Evolutionary conservation across 2,888 invertebrate species (phyloP).

Genomic region (Athrips mouffetella): DNA sequence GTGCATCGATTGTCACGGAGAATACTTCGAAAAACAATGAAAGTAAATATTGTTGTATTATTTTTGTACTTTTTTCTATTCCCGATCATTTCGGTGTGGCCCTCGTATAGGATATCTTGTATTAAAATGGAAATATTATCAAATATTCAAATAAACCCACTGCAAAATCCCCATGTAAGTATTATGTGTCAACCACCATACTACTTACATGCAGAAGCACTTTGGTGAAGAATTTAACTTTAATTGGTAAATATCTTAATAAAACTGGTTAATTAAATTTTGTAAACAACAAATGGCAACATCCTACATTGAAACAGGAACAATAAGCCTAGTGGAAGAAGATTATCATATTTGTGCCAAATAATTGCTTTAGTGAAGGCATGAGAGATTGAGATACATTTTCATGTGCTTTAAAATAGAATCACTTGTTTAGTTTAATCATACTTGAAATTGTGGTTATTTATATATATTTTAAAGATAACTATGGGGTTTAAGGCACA

Average conservation of each 20-base stretch:
- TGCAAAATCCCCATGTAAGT: constrained; percentile 28
- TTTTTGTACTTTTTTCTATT: too few relatives aligned
- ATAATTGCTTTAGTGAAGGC: constrained; percentile 10
- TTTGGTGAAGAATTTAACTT: not conserved
- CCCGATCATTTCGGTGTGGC: too few relatives aligned
- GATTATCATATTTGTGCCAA: constrained; percentile 8
- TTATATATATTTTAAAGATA: too few relatives aligned
- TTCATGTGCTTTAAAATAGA: constrained; percentile 1
- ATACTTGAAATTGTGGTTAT: not conserved
- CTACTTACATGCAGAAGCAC: too few relatives aligned
- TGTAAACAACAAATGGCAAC: constrained; percentile 6
- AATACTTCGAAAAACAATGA: too few relatives aligned
- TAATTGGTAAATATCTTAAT: not conserved
- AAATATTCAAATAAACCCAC: constrained; percentile 19
- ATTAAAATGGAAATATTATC: constrained; percentile 4
- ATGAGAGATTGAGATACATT: not conserved
- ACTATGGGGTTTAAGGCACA: too few relatives aligned
- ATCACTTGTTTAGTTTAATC: not conserved
- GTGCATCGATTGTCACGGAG: too few relatives aligned
- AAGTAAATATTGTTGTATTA: too few relatives aligned
- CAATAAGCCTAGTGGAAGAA: constrained; percentile 17
- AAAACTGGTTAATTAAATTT: not conserved
- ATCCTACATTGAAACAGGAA: constrained; percentile 12
- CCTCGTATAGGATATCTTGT: constrained; percentile 7
- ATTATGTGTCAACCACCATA: too few relatives aligned